Percentiles rank a stretch among this genome's conserved stretches.
Evolutionary conservation across 2,888 invertebrate genomes (phyloP).

Genomic region (Drosophila ochracea): DNA sequence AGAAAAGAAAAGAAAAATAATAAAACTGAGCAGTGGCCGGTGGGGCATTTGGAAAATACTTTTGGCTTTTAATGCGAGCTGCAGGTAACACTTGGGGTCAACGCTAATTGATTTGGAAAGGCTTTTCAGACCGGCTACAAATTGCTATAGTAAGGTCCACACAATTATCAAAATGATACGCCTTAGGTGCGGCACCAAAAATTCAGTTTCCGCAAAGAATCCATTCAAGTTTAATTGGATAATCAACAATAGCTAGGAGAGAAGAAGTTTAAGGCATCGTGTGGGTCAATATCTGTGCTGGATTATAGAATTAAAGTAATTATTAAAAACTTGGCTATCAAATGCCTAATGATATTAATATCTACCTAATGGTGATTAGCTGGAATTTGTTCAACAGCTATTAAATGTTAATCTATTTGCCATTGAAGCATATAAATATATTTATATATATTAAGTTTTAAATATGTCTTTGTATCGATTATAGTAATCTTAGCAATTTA

Average conservation of each 20-base stretch:
- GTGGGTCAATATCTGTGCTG: neutral
- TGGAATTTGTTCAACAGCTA: neutral
- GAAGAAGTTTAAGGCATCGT: neutral
- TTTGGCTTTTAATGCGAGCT: constrained; percentile 59
- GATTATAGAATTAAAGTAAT: neutral
- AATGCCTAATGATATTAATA: constrained; percentile 1
- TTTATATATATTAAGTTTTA: neutral
- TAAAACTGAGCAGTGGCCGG: constrained; percentile 37
- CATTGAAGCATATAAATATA: neutral
- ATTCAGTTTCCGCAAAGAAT: constrained; percentile 48
- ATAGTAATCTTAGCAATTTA: neutral
- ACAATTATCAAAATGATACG: constrained; percentile 61
- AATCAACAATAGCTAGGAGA: constrained; percentile 3
- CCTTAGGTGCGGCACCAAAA: constrained; percentile 32
- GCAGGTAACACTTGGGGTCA: constrained; percentile 65
- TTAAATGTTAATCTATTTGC: neutral
- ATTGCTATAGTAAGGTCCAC: constrained; percentile 39
- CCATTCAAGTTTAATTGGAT: constrained; percentile 29
- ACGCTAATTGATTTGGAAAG: constrained; percentile 75
- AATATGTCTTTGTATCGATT: neutral
- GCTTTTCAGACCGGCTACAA: constrained; percentile 54
- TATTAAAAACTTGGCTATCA: constrained; percentile 7
- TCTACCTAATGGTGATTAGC: neutral
- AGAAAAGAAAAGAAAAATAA: constrained; percentile 32
- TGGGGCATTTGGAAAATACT: constrained; percentile 53